phyloP scores from a whole-genome alignment of 2,888 invertebrate genomes.

The Willowsia nigromaculata region DNA sequence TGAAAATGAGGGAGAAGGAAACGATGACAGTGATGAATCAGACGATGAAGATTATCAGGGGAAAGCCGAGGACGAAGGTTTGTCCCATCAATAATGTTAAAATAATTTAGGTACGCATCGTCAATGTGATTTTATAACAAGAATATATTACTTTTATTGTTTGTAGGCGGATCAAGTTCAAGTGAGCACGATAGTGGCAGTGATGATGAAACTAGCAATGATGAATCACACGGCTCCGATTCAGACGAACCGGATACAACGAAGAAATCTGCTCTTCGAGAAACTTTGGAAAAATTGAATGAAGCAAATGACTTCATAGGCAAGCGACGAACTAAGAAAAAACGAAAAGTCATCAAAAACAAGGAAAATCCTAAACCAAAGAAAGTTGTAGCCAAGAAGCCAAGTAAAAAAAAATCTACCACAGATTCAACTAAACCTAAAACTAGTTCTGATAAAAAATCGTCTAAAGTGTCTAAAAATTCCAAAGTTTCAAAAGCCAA shows the following conservation, averaged over 20 bases:
- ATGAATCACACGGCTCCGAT: slow-evolving; percentile 61
- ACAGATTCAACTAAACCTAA: slow-evolving; percentile 29
- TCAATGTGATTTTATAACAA: not conserved
- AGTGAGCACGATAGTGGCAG: slow-evolving; percentile 43
- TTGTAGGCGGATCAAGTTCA: not conserved
- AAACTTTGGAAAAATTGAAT: slow-evolving; percentile 75
- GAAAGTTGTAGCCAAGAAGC: not conserved
- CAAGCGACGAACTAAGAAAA: slow-evolving; percentile 64
- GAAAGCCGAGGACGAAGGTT: slow-evolving; percentile 32
- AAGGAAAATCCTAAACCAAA: slow-evolving; percentile 20
- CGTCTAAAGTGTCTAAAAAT: not conserved
- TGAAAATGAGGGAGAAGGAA: slow-evolving; percentile 88
- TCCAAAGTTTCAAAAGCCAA: slow-evolving; percentile 25
- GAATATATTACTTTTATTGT: not conserved
- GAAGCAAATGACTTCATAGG: slow-evolving; percentile 57
- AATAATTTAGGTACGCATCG: not conserved
- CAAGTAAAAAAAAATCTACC: not conserved
- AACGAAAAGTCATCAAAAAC: slow-evolving; percentile 67
- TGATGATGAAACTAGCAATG: slow-evolving; percentile 54
- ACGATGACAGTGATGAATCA: slow-evolving; percentile 85
- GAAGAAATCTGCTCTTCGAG: slow-evolving; percentile 72
- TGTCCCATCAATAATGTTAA: not conserved
- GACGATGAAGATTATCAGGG: slow-evolving; percentile 72
- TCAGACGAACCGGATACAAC: slow-evolving; percentile 65
- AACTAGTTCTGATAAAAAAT: not conserved